Base-by-base conservation (phyloP, 2,888 invertebrate genomes). In the Drosophila fungiperda region DNA sequence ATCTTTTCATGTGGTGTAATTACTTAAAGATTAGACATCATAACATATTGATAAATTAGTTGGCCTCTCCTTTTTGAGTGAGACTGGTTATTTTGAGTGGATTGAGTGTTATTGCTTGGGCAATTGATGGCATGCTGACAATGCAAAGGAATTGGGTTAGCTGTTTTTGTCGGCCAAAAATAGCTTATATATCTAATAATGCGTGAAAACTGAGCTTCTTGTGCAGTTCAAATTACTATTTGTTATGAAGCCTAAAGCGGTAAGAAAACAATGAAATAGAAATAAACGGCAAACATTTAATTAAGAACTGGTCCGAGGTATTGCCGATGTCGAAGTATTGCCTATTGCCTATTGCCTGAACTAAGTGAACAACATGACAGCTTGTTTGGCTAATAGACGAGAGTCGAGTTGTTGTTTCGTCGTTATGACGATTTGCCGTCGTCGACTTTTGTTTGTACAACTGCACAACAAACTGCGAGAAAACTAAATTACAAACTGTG, bases 131-230 rank as follows among this genome's bases (percentile, higher is more conserved):
- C 62, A 55, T 59, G 72, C 55, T 52, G 53, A 54, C 78, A 78
- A 69, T 85, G 86, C 57, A 80, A 83, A 80, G 83, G 78, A 85
- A 68, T 67, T 26, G 26, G 49, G 36, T 52, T 54, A 32, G 50
- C 35, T 55, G 58, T 26, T 35, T 35, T 53, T 53, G 33, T 35
- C 9, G 20, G 53, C 15, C 33, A 49, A 40, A 71, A 67, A 80
- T 76, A 68, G 57, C 36, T 57, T 26, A 54, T 33, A 54, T 48
- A 66, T 57, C 75, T 73, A 82, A 87, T 82, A 83, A 85, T 85
- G 88, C 88, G 78, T 83, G 70, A 73, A 83, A 87, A 83, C 83
- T 62, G 64, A 77, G 80, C 67, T 76, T 86, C 20, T 32, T 32
- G 54, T 80, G 70, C 62, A 66, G 83, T 64, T 71, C 52, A 60